Base-by-base conservation (phyloP, 2,797 vertebrate species). In the Thripadectes ignobilis region DNA sequence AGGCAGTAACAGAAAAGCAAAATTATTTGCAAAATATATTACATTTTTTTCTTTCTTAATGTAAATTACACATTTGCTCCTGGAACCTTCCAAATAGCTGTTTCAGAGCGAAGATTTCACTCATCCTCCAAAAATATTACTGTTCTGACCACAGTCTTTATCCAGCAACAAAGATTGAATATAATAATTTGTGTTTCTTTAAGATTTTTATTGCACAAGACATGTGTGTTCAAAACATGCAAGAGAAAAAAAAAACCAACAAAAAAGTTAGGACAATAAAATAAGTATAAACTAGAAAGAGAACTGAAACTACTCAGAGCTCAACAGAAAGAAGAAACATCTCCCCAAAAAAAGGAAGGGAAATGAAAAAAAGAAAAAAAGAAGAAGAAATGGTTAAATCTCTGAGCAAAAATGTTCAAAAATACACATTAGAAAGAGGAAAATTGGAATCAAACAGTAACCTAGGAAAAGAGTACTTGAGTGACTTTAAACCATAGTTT, bases 251-350 rank as follows among this genome's bases (percentile, higher is more conserved):
- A 18, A 45, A 38, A 66, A 10, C 45, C 45, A 52, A 54, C 3
- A 18, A 62, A 38, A 17, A 76, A 85, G 18, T 7, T 61, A 43
- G 54, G 86, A 86, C n/a, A 80, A 66, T 78, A 94, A 82, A 93
- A 87, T 54, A 74, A 88, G 57, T 30, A 91, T 73, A 76, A 82
- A 67, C 41, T 76, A 87, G 65, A 94, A 88, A 80, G 55, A 88
- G 94, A 96, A 96, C 85, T 58, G 94, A 95, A 96, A 97, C 77
- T 76, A 83, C 27, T 82, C 30, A 27, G 74, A 82, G 26, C 72
- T 59, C 59, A 89, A 76, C 57, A 76, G 65, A 95, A 97, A 96
- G 71, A 88, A 91, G 94, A 93, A 95, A 89, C 36, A 46, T 58
- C 26, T 62, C 36, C 14, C 49, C 12, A 5, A 36, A 49, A 96